Percentiles rank a stretch among this genome's conserved stretches.
Evolutionary conservation across 2,888 invertebrate genomes (phyloP).

Genomic region (Hydroisotoma schaefferi): DNA sequence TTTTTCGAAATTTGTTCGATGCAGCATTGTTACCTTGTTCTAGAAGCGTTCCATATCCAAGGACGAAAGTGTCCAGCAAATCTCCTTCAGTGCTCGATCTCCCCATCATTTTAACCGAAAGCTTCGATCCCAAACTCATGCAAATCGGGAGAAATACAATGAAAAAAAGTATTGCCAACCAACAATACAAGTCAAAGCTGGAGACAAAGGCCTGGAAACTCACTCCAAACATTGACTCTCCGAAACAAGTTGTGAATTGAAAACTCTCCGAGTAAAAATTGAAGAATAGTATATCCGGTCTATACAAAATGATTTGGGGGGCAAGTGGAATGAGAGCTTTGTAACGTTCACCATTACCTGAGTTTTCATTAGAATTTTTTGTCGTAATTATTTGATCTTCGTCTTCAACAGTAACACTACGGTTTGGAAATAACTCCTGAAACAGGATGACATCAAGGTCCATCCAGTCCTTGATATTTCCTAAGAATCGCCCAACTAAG

Average conservation of each 20-base stretch:
- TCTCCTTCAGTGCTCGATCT: background rate
- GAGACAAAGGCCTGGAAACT: background rate
- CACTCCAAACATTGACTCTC: background rate
- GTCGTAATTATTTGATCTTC: too few relatives aligned
- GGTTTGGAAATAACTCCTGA: too few relatives aligned
- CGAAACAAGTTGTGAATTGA: background rate
- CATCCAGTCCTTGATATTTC: too few relatives aligned
- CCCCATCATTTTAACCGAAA: too few relatives aligned
- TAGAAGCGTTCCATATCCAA: background rate
- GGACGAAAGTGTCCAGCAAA: background rate
- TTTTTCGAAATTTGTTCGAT: background rate
- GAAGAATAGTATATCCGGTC: background rate
- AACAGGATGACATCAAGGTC: too few relatives aligned
- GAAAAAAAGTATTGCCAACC: background rate
- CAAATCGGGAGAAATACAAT: background rate
- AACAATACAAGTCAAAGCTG: background rate
- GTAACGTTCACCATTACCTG: too few relatives aligned
- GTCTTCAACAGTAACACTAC: too few relatives aligned
- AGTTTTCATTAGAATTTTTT: too few relatives aligned
- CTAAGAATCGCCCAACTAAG: too few relatives aligned
- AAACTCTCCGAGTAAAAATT: background rate
- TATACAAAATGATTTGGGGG: too few relatives aligned
- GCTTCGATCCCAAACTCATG: background rate
- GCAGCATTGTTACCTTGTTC: background rate
- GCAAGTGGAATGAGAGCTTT: too few relatives aligned